phyloP scores from a whole-genome alignment of 2,888 invertebrate genomes.

The Bimastos eiseni region DNA sequence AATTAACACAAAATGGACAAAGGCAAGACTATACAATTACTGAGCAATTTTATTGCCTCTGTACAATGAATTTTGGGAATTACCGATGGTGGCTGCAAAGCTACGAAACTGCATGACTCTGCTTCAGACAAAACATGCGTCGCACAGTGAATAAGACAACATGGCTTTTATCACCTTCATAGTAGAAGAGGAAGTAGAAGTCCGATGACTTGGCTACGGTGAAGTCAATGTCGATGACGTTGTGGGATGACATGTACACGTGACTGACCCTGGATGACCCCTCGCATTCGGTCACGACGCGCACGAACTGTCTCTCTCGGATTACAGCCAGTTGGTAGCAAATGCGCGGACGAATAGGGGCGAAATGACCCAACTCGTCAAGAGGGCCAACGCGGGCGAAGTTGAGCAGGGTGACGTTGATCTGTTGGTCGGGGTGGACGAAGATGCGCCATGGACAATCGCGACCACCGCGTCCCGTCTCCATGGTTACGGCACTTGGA shows the following conservation, averaged over 20 bases:
- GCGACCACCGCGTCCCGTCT: constrained; percentile 28
- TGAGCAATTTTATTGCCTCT: not conserved
- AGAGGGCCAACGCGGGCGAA: constrained; percentile 30
- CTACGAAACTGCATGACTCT: not conserved
- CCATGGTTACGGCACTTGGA: constrained; percentile 21
- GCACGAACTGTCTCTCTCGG: constrained; percentile 9
- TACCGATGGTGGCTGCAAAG: not conserved
- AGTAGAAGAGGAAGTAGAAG: constrained; percentile 32
- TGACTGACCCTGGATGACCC: constrained; percentile 29
- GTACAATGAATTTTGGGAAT: not conserved
- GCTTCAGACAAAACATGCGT: not conserved
- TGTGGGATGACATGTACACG: constrained; percentile 24
- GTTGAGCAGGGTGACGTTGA: constrained; percentile 41
- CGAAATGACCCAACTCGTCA: not conserved
- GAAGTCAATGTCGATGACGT: constrained; percentile 30
- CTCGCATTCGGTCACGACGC: constrained; percentile 29
- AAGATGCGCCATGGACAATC: constrained; percentile 38
- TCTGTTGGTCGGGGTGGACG: constrained; percentile 34
- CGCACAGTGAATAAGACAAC: not conserved
- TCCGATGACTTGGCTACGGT: not conserved
- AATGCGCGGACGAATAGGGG: not conserved
- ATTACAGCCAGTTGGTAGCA: constrained; percentile 30
- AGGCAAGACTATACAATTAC: not conserved
- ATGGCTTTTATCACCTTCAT: constrained; percentile 33
- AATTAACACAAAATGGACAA: not conserved